Evolutionary conservation across 2,888 invertebrate genomes (phyloP), one percentile per base, ranked within the genome.

Genomic region (Rhingia campestris): DNA sequence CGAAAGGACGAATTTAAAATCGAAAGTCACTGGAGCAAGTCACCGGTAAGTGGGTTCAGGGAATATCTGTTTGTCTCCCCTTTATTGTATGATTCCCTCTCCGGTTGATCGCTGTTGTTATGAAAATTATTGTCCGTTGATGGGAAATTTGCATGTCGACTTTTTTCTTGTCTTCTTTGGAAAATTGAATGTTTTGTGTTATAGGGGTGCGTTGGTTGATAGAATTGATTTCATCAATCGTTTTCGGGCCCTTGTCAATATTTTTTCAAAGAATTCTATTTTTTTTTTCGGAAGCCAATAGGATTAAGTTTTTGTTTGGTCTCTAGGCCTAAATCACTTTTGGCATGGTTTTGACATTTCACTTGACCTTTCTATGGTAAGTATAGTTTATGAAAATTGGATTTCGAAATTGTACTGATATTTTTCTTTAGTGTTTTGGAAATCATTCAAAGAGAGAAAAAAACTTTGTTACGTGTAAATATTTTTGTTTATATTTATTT

Each of bases 81-180:
- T 73, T 58, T 59, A 74, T 80, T 80, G 63, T 63, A 69, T 37
- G 47, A 69, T 41, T 70, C 41, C 33, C 49, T 47, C 59, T 32
- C 37, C 33, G 66, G 70, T 70, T 84, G 84, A 70, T 80, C 39
- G 59, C 30, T 35, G 74, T 80, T 80, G 80, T 74, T 84, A 59
- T 33, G 66, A 84, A 70, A 84, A 75, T 75, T 14, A 84, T 82
- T 84, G 80, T 84, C 74, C 84, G 84, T 70, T 84, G 79, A 84
- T 84, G 70, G 70, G 80, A 84, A 84, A 84, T 84, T 84, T 84
- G 74, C 84, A 84, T 84, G 74, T 59, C 74, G 80, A 84, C 49
- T 53, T 66, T 61, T 45, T 56, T 72, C 70, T 41, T 74, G 67
- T 74, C 63, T 67, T 77, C 61, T 56, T 73, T 58, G 49, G 61